Conservation (phyloP, 2,113 vertebrate genomes). For the Nipponia nippon region DNA sequence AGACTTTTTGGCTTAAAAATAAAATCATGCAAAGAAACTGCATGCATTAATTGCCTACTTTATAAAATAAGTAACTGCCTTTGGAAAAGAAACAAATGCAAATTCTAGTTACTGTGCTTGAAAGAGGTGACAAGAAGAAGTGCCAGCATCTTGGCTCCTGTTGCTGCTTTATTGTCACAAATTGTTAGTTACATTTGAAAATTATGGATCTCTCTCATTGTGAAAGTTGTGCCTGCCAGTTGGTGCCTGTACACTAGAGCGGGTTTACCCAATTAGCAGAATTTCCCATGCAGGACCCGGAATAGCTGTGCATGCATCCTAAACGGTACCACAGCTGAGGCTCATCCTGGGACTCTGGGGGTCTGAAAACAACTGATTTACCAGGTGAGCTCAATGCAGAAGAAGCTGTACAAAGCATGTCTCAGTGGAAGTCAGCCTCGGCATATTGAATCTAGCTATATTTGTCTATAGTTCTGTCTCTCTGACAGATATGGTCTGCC, state of each 20-base stretch:
- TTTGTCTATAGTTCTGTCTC: neutral
- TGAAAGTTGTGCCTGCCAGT: constrained; percentile 45
- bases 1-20: neutral
- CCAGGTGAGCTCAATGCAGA: neutral
- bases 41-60: neutral
- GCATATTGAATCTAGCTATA: neutral
- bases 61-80: constrained; percentile 40
- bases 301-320: neutral
- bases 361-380: neutral
- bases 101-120: constrained; percentile 27
- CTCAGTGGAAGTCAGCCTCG: neutral
- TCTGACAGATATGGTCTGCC: neutral
- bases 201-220: constrained; percentile 42
- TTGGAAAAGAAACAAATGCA: constrained; percentile 51
- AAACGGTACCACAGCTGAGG: neutral
- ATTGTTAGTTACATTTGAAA: constrained; percentile 66
- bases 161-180: constrained; percentile 56
- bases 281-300: constrained; percentile 38
- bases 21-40: neutral
- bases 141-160: constrained; percentile 53
- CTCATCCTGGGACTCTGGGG: neutral
- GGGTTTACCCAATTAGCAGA: constrained; percentile 53
- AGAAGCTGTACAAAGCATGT: neutral
- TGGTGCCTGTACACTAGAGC: constrained; percentile 48
- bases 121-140: constrained; percentile 42